Evolutionary conservation across 1,140 invertebrate species (phyloP), one percentile per base, ranked within the genome.

Genomic region (Drosophila santomea): DNA sequence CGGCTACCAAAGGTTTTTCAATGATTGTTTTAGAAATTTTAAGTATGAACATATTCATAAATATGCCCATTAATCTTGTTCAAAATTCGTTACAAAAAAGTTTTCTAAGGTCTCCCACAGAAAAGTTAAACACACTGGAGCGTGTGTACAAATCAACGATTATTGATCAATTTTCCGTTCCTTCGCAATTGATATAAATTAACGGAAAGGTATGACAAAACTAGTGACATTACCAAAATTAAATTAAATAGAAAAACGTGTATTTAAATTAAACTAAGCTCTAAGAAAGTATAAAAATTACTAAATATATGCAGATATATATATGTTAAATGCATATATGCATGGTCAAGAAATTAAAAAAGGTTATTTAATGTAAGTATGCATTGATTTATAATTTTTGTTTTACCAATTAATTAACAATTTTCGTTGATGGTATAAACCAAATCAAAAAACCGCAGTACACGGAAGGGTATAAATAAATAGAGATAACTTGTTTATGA

Each of bases 281-380:
- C 17, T 80, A 89, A 89, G 85, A 41, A 52, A 60, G 44, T 52
- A 69, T 88, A 86, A 82, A 78, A 85, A 78, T 43, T 60, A 51
- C 62, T 76, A 74, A 79, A 76, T 78, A 63, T 77, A 73, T 75
- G 51, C 52, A 58, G 57, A 75, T 77, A 73, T 75, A 51, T 47
- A 58, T 57, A 75, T 85, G 81, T 86, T 86, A 81, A 71, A 85
- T 76, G 84, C 57, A 75, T 64, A 81, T 72, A 79, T 84, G 62
- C 52, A 63, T 50, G 57, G 67, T 57, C 41, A 50, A 78, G 28
- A 69, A 77, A 77, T 32, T 32, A 10, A 32, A 38, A 80, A 80
- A 83, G 67, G 69, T 82, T 74, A 58, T 83, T 78, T 88, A 81
- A 67, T 28, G 58, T 85, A 89, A 89, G 84, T 74, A 75, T 48